These are phyloP conservation scores for Neolamprologus sp. DNA, from an alignment of 2,113 vertebrate species.

Conservation along the genomic window DNA sequence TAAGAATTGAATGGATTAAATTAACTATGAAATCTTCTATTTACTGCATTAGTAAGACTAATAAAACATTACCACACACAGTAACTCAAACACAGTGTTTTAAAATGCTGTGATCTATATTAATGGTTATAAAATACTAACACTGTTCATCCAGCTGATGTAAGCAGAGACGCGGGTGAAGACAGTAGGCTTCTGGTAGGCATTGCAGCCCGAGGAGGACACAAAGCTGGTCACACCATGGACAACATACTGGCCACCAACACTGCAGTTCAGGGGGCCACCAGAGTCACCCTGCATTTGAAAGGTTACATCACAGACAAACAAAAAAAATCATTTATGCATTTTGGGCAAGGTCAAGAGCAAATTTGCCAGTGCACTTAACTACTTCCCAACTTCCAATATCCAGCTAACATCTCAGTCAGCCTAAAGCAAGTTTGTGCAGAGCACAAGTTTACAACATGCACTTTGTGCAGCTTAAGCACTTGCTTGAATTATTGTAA, in stretches of 20 bases:
- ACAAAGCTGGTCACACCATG: conserved; percentile 88
- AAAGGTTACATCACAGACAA: neutral
- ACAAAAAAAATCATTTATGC: neutral
- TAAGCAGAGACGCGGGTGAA: conserved; percentile 87
- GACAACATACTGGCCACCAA: conserved; percentile 73
- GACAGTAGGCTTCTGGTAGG: conserved; percentile 78
- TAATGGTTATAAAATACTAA: conserved; percentile 56
- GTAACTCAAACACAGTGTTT: neutral
- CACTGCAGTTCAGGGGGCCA: conserved; percentile 81
- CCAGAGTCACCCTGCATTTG: conserved; percentile 83
- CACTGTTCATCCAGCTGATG: conserved; percentile 77
- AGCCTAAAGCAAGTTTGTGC: neutral
- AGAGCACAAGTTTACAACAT: neutral
- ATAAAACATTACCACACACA: neutral
- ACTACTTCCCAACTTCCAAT: neutral
- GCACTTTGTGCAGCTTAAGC: conserved; percentile 35
- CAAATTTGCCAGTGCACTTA: neutral
- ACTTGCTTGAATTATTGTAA: conserved; percentile 1
- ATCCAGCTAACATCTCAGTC: neutral
- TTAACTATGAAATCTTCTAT: neutral
- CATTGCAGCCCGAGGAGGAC: conserved; percentile 77
- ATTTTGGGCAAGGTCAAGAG: fast-evolving
- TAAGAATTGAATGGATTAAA: neutral
- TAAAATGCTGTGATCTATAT: neutral
- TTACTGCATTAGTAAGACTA: neutral